phyloP scores from a whole-genome alignment of 1,140 invertebrate species.

The Littorina saxatilis region DNA sequence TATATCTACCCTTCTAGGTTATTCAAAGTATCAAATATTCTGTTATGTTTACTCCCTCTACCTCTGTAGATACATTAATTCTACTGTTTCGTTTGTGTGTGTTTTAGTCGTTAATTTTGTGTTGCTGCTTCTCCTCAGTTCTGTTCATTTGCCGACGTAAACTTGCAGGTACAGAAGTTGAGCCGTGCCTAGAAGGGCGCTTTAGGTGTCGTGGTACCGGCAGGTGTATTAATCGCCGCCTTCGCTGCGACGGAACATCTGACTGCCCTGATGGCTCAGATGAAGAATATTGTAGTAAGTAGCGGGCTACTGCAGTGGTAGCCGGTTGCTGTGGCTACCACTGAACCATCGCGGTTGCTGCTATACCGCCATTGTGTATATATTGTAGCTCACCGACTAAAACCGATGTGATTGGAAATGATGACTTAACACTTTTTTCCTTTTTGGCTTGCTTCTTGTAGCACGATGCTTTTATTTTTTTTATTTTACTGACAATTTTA shows the following conservation, averaged over 20 bases:
- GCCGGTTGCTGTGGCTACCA: background rate
- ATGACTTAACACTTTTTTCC: no score
- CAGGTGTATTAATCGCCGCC: constrained; percentile 41
- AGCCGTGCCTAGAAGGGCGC: constrained; percentile 54
- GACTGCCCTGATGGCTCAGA: constrained; percentile 53
- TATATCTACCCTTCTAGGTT: no score
- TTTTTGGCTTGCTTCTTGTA: constrained; percentile 3
- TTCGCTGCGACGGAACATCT: constrained; percentile 41
- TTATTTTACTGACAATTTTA: no score
- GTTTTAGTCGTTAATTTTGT: background rate
- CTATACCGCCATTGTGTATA: background rate
- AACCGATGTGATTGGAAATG: background rate
- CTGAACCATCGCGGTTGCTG: background rate
- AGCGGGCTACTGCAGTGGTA: background rate
- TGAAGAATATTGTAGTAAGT: constrained; percentile 52
- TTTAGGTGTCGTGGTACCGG: constrained; percentile 49
- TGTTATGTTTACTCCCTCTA: no score
- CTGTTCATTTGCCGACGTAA: background rate
- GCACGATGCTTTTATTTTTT: background rate
- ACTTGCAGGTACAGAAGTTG: constrained; percentile 20
- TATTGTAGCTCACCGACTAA: constrained; percentile 5
- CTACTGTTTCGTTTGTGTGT: background rate
- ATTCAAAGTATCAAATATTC: no score
- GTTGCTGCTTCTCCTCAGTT: background rate
- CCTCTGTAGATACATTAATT: no score